Evolutionary conservation across 2,113 vertebrate genomes (phyloP).

Genomic region (Oxygymnocypris stewartii): DNA sequence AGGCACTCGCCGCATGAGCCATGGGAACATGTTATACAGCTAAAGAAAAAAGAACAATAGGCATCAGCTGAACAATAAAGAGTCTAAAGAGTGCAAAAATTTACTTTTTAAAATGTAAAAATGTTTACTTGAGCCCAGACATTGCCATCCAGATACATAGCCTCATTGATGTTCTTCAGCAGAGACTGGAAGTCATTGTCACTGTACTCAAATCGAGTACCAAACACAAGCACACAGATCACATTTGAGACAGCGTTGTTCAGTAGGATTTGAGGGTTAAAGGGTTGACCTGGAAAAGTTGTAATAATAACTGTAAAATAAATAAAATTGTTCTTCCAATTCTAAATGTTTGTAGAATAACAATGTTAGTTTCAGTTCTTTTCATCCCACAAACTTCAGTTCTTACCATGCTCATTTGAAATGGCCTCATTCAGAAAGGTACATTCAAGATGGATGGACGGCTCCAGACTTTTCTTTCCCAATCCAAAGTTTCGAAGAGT

Average conservation of each 20-base stretch:
- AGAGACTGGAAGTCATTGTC: constrained; percentile 73
- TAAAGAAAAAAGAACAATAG: constrained; percentile 53
- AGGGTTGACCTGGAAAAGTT: constrained; percentile 71
- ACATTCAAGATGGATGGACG: constrained; percentile 78
- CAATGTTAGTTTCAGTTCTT: background rate
- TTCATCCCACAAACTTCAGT: background rate
- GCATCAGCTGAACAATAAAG: background rate
- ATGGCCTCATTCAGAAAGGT: constrained; percentile 66
- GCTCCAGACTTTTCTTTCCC: constrained; percentile 75
- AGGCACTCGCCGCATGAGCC: constrained; percentile 74
- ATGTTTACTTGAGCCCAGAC: constrained; percentile 66
- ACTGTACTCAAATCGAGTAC: constrained; percentile 76
- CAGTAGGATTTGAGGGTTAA: constrained; percentile 76
- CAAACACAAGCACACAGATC: constrained; percentile 80
- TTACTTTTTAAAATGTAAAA: background rate
- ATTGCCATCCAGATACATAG: constrained; percentile 43
- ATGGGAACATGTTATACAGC: constrained; percentile 72
- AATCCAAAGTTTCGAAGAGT: constrained; percentile 81
- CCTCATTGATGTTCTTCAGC: constrained; percentile 69
- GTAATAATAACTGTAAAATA: background rate
- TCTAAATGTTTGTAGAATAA: background rate
- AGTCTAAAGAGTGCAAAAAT: background rate
- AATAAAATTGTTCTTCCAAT: background rate
- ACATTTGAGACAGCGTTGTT: constrained; percentile 80
- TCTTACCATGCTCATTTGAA: constrained; percentile 71